Evolutionary conservation across 2,888 invertebrate genomes (phyloP).

Genomic region (Orthosia incerta): DNA sequence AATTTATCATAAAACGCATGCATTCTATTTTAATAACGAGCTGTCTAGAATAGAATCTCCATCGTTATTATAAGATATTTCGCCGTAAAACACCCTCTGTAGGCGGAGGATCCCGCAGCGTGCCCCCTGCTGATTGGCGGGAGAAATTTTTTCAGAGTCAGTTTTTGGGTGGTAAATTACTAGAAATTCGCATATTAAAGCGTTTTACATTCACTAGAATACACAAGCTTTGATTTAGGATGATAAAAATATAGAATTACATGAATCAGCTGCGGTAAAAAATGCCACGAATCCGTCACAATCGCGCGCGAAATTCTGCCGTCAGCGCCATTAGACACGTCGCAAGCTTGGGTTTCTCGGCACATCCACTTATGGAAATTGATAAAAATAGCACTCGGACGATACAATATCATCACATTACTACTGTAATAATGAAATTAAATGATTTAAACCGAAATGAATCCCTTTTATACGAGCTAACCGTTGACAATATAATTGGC

Average conservation of each 20-base stretch:
- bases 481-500: constrained; percentile 84
- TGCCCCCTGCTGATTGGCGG: constrained; percentile 90
- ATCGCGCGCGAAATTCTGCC: constrained; percentile 91
- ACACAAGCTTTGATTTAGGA: constrained; percentile 72
- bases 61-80: constrained; percentile 65
- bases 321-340: constrained; percentile 91
- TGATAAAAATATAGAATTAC: constrained; percentile 74
- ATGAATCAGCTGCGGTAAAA: constrained; percentile 87
- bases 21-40: constrained; percentile 67
- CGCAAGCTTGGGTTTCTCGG: constrained; percentile 89
- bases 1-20: constrained; percentile 71
- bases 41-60: constrained; percentile 62
- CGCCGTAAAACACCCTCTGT: constrained; percentile 70
- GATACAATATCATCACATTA: constrained; percentile 75
- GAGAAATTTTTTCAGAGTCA: constrained; percentile 82
- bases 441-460: constrained; percentile 67
- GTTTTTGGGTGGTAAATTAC: constrained; percentile 72
- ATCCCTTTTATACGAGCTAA: constrained; percentile 71
- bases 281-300: constrained; percentile 91
- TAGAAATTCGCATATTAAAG: constrained; percentile 66
- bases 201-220: constrained; percentile 74
- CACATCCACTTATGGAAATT: constrained; percentile 89
- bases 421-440: constrained; percentile 71
- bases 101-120: constrained; percentile 80
- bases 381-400: constrained; percentile 86